These are phyloP conservation scores for Monochamus saltuarius DNA, from an alignment of 1,140 invertebrate genomes.

Conservation along the genomic window DNA sequence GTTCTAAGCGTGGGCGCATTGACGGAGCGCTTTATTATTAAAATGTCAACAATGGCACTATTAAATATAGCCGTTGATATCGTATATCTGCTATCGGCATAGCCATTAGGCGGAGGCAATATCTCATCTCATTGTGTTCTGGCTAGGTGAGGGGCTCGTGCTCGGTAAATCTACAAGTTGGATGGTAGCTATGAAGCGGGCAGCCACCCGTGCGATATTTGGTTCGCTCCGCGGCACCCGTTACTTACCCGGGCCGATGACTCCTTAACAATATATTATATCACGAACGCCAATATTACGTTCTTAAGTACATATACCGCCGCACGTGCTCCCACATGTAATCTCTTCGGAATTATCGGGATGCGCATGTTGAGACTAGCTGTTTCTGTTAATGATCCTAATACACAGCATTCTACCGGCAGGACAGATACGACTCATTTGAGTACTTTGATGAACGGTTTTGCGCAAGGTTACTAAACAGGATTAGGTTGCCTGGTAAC, in stretches of 20 bases:
- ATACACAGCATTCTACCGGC: no score
- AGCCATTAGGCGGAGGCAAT: constrained; percentile 15
- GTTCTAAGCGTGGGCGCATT: no score
- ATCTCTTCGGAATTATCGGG: no score
- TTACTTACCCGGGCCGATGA: constrained; percentile 41
- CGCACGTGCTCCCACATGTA: constrained; percentile 10
- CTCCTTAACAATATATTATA: constrained; percentile 40
- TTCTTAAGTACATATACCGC: constrained; percentile 11
- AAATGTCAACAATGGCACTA: constrained; percentile 20
- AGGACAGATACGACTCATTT: no score
- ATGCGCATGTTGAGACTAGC: no score
- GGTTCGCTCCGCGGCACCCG: constrained; percentile 39
- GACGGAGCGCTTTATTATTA: constrained; percentile 7
- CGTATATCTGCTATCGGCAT: constrained; percentile 12
- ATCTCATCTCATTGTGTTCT: constrained; percentile 24
- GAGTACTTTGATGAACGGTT: no score
- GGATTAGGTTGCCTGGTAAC: no score
- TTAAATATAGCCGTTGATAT: constrained; percentile 17
- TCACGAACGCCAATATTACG: constrained; percentile 24
- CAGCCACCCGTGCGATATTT: constrained; percentile 46
- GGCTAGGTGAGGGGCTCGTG: constrained; percentile 32
- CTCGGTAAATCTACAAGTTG: constrained; percentile 35
- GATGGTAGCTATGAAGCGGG: constrained; percentile 28
- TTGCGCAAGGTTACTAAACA: no score
- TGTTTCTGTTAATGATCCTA: no score